Evolutionary conservation across 2,797 vertebrate genomes (phyloP).

Genomic region (Brachymystax lenok): DNA sequence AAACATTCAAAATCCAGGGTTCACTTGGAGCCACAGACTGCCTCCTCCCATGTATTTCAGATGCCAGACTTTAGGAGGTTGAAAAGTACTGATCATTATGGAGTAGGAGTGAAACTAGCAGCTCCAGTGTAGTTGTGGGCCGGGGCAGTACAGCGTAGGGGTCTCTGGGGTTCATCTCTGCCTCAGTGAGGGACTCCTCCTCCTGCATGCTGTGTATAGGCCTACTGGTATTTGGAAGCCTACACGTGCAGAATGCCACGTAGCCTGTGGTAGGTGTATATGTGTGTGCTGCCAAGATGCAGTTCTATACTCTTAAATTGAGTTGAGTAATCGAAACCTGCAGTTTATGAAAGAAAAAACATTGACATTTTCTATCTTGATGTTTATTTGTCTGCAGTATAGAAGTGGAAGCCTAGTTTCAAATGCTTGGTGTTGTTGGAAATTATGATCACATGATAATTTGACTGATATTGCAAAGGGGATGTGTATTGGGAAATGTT

Average conservation of each 20-base stretch:
- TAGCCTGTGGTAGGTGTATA: conserved; percentile 56
- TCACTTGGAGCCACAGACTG: background rate
- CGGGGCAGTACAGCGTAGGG: background rate
- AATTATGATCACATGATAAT: background rate
- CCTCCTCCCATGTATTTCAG: background rate
- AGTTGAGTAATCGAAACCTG: conserved; percentile 71
- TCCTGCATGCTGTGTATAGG: conserved; percentile 48
- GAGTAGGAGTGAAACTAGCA: background rate
- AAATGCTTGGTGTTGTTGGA: background rate
- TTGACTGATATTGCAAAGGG: background rate
- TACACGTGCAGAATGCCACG: conserved; percentile 77
- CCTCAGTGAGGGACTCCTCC: conserved; percentile 60
- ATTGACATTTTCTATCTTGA: conserved; percentile 26
- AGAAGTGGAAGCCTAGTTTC: background rate
- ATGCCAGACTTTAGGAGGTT: background rate
- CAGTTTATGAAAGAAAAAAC: conserved; percentile 68
- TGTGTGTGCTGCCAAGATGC: conserved; percentile 28
- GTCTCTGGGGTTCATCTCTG: background rate
- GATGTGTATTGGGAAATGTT: background rate
- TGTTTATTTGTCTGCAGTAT: conserved; percentile 1
- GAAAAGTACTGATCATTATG: background rate
- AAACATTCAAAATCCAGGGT: background rate
- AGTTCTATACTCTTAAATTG: conserved; percentile 36
- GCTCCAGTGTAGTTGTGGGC: background rate
- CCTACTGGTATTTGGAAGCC: conserved; percentile 34